Evolutionary conservation across 1,140 invertebrate genomes (phyloP).

Genomic region (Brachionus manjavacas): DNA sequence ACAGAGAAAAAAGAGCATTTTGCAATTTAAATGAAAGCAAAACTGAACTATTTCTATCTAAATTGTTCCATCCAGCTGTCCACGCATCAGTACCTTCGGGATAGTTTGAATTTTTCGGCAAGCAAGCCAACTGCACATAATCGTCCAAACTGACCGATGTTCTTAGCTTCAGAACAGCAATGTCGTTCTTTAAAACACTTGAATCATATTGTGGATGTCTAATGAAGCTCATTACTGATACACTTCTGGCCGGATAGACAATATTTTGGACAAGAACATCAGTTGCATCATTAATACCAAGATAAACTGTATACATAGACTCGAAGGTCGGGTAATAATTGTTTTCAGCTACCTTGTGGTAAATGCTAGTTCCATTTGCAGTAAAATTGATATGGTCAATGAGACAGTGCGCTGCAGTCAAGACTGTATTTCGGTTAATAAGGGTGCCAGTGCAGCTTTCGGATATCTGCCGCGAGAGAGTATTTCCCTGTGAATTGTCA

Average conservation of each 20-base stretch:
- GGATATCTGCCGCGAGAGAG: too few relatives aligned
- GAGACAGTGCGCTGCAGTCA: constrained; percentile 24
- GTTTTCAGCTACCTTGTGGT: background rate
- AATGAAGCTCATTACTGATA: background rate
- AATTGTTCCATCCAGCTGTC: constrained; percentile 4
- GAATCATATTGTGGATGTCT: background rate
- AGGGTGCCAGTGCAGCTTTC: background rate
- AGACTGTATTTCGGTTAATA: background rate
- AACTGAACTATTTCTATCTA: background rate
- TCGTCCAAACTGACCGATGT: background rate
- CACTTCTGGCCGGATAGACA: background rate
- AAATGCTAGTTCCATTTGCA: background rate
- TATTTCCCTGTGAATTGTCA: background rate
- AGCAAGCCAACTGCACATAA: constrained; percentile 18
- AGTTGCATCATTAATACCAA: background rate
- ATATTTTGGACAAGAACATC: background rate
- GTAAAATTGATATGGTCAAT: constrained; percentile 1
- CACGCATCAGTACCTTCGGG: background rate
- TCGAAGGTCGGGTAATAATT: background rate
- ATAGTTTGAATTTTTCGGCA: background rate
- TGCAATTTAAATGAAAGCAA: background rate
- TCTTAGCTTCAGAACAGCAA: constrained; percentile 1
- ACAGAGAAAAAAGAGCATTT: background rate
- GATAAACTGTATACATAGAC: constrained; percentile 16
- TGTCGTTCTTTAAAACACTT: background rate